A percentile compares a stretch with the other conserved stretches of the same genome.
Conservation (phyloP, 1,140 invertebrate genomes). For the Bombus superbus region DNA sequence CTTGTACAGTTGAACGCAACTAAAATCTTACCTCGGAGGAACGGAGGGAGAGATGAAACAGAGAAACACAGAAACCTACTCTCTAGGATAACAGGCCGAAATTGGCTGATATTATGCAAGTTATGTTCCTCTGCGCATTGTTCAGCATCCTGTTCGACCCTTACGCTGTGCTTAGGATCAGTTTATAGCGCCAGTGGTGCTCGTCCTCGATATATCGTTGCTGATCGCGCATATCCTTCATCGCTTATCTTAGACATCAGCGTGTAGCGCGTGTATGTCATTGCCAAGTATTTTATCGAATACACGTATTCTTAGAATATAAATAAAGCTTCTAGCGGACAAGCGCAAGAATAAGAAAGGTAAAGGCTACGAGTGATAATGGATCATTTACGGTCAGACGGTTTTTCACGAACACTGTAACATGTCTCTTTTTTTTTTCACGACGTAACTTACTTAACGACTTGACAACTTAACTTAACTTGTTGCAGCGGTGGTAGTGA, state of each 20-base stretch:
- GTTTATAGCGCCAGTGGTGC: neutral
- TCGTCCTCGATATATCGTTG: neutral
- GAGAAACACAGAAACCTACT: constrained; percentile 41
- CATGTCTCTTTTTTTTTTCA: neutral
- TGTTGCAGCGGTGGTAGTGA: neutral
- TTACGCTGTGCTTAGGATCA: neutral
- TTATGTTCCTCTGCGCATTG: constrained; percentile 63
- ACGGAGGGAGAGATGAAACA: constrained; percentile 1
- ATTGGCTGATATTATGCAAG: constrained; percentile 66
- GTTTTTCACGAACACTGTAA: too few relatives aligned
- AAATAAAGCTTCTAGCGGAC: neutral
- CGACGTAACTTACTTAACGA: neutral
- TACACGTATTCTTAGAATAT: neutral
- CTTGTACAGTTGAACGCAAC: too few relatives aligned
- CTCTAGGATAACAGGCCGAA: constrained; percentile 22
- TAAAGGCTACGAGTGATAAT: neutral
- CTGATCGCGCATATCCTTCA: neutral
- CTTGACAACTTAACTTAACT: neutral
- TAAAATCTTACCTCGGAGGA: neutral
- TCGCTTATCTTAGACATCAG: too few relatives aligned
- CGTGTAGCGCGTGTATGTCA: neutral
- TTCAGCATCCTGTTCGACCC: constrained; percentile 26
- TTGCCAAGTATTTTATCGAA: neutral
- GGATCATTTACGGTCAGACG: neutral
- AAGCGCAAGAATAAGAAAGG: neutral